These are phyloP conservation scores for Notoglanidium macrostoma DNA, from an alignment of 2,797 vertebrate species.

Conservation along the genomic window DNA sequence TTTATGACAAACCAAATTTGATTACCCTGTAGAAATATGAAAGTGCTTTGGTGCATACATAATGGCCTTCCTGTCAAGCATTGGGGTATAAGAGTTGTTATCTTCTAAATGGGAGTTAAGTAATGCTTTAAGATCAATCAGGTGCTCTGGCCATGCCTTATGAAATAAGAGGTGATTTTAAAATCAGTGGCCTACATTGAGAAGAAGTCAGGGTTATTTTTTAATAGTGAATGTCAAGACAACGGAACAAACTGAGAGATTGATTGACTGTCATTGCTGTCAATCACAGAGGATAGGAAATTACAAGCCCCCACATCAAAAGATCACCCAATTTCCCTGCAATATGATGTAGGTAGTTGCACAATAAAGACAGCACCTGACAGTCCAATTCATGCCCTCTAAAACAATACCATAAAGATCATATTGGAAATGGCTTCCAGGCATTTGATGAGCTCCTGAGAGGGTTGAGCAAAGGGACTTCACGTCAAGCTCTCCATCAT, in stretches of 20 bases:
- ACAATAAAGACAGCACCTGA: conserved; percentile 29
- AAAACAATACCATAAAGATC: conserved; percentile 35
- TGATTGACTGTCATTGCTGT: conserved; percentile 22
- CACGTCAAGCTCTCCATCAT: conserved; percentile 33
- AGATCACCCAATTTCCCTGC: conserved; percentile 4
- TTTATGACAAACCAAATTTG: conserved; percentile 39
- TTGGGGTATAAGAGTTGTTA: conserved; percentile 27
- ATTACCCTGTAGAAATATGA: conserved; percentile 45
- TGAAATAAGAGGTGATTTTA: neutral
- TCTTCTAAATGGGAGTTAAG: conserved; percentile 28
- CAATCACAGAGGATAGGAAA: neutral
- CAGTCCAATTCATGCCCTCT: conserved; percentile 37
- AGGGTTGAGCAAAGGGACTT: conserved; percentile 26
- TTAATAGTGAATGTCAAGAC: neutral
- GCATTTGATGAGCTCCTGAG: conserved; percentile 31
- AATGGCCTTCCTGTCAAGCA: conserved; percentile 21
- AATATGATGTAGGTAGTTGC: conserved; percentile 16
- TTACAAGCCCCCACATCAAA: neutral
- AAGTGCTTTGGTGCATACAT: conserved; percentile 37
- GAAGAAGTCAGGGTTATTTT: conserved; percentile 15
- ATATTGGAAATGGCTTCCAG: conserved; percentile 26
- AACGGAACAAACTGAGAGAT: conserved; percentile 3
- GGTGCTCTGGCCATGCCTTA: conserved; percentile 3
- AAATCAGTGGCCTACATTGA: neutral
- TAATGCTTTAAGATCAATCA: conserved; percentile 25